Evolutionary conservation across 2,888 invertebrate species (phyloP).

Genomic region (Tenthredo mesomela): DNA sequence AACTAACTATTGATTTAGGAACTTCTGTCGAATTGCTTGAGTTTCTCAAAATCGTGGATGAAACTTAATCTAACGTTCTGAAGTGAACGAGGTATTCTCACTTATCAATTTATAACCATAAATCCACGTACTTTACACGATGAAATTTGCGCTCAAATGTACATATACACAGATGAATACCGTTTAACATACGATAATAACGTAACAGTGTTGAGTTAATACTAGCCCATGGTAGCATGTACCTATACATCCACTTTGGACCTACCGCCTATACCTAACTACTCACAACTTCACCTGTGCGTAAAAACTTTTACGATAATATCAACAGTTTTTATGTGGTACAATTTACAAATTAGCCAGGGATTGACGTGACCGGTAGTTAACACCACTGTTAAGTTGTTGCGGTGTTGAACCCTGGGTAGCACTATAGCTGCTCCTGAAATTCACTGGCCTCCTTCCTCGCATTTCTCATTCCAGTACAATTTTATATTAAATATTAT

Average conservation of each 20-base stretch:
- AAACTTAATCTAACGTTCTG: background rate
- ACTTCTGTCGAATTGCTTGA: background rate
- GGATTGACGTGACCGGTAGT: conserved; percentile 53
- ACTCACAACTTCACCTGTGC: background rate
- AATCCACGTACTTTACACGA: background rate
- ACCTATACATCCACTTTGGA: background rate
- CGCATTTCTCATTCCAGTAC: background rate
- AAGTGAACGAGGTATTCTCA: background rate
- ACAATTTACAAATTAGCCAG: conserved; percentile 51
- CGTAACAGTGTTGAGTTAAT: conserved; percentile 7
- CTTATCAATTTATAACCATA: background rate
- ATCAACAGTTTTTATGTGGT: conserved; percentile 45
- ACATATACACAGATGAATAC: background rate
- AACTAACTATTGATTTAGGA: too few species aligned
- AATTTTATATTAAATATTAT: background rate
- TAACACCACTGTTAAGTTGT: conserved; percentile 44
- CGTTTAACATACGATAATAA: background rate
- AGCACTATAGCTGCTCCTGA: background rate
- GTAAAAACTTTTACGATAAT: conserved; percentile 45
- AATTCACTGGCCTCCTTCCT: background rate
- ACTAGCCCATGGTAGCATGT: background rate
- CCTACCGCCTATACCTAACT: background rate
- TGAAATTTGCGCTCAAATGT: background rate
- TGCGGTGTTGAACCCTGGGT: conserved; percentile 17
- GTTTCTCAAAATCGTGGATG: background rate